Conservation (phyloP, 2,113 vertebrate species). For the Psilopogon haemacephalus region DNA sequence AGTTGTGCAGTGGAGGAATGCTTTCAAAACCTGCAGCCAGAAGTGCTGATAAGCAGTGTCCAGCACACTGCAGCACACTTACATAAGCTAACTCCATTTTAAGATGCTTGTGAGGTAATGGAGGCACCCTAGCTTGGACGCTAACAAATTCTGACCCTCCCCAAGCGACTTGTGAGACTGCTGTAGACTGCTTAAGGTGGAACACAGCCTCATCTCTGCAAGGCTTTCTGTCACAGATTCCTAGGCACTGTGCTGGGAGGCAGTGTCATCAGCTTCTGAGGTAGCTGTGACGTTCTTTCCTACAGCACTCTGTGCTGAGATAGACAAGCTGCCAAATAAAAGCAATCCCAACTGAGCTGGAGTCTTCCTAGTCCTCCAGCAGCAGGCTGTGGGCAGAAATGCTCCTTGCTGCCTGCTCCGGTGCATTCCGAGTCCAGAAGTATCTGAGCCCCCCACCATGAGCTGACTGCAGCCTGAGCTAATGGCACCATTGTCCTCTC, state of each 20-base stretch:
- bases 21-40: not conserved
- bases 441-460: not conserved
- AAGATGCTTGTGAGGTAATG: not conserved
- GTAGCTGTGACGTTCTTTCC: not conserved
- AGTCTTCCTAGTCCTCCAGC: not conserved
- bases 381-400: not conserved
- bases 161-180: not conserved
- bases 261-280: too few species aligned
- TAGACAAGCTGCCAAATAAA: not conserved
- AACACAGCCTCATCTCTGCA: not conserved
- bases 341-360: not conserved
- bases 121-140: not conserved
- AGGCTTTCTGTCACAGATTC: not conserved
- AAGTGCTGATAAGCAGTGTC: not conserved
- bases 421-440: not conserved
- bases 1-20: not conserved
- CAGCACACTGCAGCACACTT: not conserved
- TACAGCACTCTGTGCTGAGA: not conserved
- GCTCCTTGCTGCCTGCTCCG: not conserved
- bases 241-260: not conserved
- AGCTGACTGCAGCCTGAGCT: not conserved
- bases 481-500: not conserved
- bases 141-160: not conserved
- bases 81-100: not conserved
- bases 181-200: not conserved